A percentile compares a stretch with the other conserved stretches of the same genome.
Evolutionary conservation across 2,888 invertebrate genomes (phyloP).

Genomic region (Diarsia brunnea): DNA sequence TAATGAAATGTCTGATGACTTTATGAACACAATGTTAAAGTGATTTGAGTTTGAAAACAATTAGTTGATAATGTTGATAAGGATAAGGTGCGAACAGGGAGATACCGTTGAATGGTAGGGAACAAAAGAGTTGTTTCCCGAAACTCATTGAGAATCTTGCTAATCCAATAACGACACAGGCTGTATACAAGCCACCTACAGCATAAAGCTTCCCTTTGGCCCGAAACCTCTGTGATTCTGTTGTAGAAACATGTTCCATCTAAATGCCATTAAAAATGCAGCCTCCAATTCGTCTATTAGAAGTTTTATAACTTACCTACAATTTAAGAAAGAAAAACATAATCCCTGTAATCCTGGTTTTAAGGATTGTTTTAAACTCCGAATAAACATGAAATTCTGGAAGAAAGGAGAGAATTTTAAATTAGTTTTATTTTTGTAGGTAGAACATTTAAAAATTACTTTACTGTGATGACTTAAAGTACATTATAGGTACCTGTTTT

Average conservation of each 20-base stretch:
- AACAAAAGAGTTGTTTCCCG: not conserved
- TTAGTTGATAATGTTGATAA: not conserved
- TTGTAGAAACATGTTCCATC: not conserved
- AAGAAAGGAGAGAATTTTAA: conserved; percentile 40
- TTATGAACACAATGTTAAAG: not conserved
- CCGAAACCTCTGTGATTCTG: conserved; percentile 15
- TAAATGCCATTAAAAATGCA: conserved; percentile 6
- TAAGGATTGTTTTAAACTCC: conserved; percentile 40
- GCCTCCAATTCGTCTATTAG: conserved; percentile 10
- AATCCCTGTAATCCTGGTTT: conserved; percentile 56
- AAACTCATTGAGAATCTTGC: not conserved
- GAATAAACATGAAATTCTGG: conserved; percentile 31
- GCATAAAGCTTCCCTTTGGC: conserved; percentile 1
- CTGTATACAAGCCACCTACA: conserved; percentile 20
- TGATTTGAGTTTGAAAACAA: not conserved
- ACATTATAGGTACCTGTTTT: not conserved
- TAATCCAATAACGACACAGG: conserved; percentile 7
- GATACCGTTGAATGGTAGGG: not conserved
- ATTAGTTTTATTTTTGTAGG: conserved; percentile 30
- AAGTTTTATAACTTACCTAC: conserved; percentile 42
- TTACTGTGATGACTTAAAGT: not conserved
- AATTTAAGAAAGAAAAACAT: conserved; percentile 36
- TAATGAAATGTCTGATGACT: not conserved
- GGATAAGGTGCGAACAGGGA: not conserved
- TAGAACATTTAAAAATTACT: conserved; percentile 8